These are phyloP conservation scores for Centropyge bicolor DNA, from an alignment of 2,797 vertebrate genomes.

Conservation along the genomic window DNA sequence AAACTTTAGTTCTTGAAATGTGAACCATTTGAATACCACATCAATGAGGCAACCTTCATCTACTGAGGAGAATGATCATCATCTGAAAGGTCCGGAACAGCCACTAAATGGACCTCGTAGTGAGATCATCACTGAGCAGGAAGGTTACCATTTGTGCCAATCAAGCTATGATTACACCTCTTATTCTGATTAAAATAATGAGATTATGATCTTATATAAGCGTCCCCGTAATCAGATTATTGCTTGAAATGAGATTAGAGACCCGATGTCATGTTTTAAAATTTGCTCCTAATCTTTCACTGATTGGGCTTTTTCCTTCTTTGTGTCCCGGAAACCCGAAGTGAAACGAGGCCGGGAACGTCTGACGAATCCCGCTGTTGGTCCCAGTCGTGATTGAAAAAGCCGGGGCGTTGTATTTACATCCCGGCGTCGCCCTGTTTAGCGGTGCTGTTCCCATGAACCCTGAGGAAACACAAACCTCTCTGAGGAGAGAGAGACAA, in stretches of 20 bases:
- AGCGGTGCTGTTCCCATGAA: conserved; percentile 53
- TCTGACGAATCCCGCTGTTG: not conserved
- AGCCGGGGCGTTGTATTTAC: not conserved
- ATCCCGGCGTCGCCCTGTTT: not conserved
- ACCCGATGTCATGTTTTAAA: conserved; percentile 3
- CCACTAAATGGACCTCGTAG: not conserved
- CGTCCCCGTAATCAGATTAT: conserved; percentile 42
- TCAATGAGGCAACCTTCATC: not conserved
- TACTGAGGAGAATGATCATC: not conserved
- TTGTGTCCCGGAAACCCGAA: not conserved
- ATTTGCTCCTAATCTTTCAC: not conserved
- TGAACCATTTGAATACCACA: no score
- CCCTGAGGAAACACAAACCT: conserved; percentile 51
- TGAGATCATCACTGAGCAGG: not conserved
- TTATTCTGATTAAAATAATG: conserved; percentile 34
- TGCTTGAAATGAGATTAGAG: conserved; percentile 30
- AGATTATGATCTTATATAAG: conserved; percentile 46
- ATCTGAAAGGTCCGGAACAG: not conserved
- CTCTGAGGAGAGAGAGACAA: conserved; percentile 29
- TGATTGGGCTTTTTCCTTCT: not conserved
- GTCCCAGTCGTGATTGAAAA: not conserved
- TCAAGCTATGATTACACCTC: conserved; percentile 9
- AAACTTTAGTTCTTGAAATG: no score
- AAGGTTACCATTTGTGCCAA: not conserved
- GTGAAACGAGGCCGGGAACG: not conserved